Percentiles rank a stretch among this genome's conserved stretches.
These are phyloP conservation scores for Parasteatoda tepidariorum DNA, from an alignment of 1,140 invertebrate genomes.

Conservation along the genomic window DNA sequence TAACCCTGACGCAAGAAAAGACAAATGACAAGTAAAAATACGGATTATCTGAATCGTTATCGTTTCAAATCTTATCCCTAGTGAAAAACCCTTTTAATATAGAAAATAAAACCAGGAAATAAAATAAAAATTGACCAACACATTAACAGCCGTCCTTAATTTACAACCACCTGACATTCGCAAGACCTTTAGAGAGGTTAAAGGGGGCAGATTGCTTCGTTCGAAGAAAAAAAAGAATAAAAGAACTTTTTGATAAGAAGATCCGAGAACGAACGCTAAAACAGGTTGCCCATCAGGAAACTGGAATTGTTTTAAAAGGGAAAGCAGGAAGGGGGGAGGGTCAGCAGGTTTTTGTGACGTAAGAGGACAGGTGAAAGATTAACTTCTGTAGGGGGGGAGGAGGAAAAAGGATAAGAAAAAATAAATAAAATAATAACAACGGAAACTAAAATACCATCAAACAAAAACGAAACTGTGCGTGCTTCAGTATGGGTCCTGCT, in stretches of 20 bases:
- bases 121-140: not conserved
- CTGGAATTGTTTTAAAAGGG: constrained; percentile 17
- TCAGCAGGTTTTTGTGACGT: constrained; percentile 38
- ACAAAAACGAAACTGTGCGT: constrained; percentile 28
- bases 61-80: not conserved
- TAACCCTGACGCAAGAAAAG: not conserved
- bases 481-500: constrained; percentile 44
- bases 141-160: constrained; percentile 6
- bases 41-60: not conserved
- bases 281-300: constrained; percentile 33
- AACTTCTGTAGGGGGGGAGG: constrained; percentile 10
- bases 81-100: not conserved
- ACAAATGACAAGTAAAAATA: not conserved
- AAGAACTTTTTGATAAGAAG: not conserved
- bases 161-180: constrained; percentile 25
- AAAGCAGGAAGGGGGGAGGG: not conserved
- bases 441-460: constrained; percentile 55
- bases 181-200: constrained; percentile 24
- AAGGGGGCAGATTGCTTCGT: not conserved
- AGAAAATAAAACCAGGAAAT: constrained; percentile 16
- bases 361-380: constrained; percentile 42
- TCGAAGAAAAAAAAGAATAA: constrained; percentile 10
- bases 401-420: not conserved
- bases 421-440: constrained; percentile 26
- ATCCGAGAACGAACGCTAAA: constrained; percentile 13